phyloP scores from a whole-genome alignment of 2,113 vertebrate genomes.

The Gobius niger region DNA sequence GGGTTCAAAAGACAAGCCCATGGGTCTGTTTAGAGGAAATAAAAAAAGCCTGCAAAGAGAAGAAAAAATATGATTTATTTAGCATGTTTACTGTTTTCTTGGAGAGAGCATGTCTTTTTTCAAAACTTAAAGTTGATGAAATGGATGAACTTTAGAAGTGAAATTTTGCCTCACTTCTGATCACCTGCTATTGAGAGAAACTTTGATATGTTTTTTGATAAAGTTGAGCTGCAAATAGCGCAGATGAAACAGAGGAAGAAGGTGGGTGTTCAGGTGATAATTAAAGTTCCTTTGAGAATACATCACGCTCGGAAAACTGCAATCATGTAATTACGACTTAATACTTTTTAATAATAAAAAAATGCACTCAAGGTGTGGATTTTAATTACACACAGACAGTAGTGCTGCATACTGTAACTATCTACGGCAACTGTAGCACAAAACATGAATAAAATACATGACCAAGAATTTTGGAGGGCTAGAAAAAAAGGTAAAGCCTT shows the following conservation, averaged over 20 bases:
- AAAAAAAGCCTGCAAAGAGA: conserved; percentile 33
- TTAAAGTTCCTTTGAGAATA: conserved; percentile 29
- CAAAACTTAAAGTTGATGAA: conserved; percentile 45
- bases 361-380: not conserved
- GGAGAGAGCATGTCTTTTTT: conserved; percentile 65
- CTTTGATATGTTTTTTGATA: conserved; percentile 60
- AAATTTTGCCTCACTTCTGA: conserved; percentile 58
- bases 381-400: conserved; percentile 9
- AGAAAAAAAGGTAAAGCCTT: not conserved
- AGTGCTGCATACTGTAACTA: not conserved
- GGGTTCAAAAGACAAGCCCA: conserved; percentile 71
- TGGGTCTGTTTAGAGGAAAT: conserved; percentile 65
- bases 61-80: conserved; percentile 78
- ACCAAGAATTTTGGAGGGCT: too few species aligned
- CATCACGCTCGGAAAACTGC: conserved; percentile 16
- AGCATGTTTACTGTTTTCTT: conserved; percentile 78
- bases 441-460: not conserved
- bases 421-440: not conserved
- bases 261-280: conserved; percentile 35
- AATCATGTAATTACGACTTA: conserved; percentile 22
- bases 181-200: conserved; percentile 50
- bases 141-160: conserved; percentile 41
- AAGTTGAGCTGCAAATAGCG: conserved; percentile 49
- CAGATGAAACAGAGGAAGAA: conserved; percentile 26
- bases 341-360: conserved; percentile 11